Conservation (phyloP, 2,797 vertebrate species). For the Coreius guichenoti region DNA sequence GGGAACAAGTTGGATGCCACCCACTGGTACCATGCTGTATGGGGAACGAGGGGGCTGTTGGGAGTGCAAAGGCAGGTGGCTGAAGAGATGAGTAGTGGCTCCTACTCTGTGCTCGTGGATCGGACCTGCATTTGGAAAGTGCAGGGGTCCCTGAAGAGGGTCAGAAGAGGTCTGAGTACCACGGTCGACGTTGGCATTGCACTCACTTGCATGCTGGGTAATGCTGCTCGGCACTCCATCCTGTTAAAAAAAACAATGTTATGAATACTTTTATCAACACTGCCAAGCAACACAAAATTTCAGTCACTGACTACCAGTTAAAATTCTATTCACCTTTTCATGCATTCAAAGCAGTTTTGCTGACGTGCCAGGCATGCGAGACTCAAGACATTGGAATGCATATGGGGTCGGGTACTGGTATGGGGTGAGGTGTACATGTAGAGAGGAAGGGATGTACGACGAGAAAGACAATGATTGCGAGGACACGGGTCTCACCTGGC, state of each 20-base stretch:
- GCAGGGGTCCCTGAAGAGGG: conserved; percentile 70
- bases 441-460: conserved; percentile 38
- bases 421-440: conserved; percentile 46
- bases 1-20: conserved; percentile 93
- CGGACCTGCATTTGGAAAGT: conserved; percentile 66
- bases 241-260: conserved; percentile 63
- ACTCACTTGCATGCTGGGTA: conserved; percentile 61
- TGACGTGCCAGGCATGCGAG: conserved; percentile 65
- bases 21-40: conserved; percentile 89
- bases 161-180: conserved; percentile 75
- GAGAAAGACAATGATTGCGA: conserved; percentile 56
- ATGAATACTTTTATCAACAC: neutral
- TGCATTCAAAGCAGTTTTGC: conserved; percentile 67
- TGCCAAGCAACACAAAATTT: neutral
- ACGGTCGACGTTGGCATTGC: conserved; percentile 71
- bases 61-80: conserved; percentile 96
- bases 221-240: conserved; percentile 50
- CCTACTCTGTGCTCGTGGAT: conserved; percentile 68
- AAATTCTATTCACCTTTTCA: conserved; percentile 63
- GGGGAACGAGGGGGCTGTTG: conserved; percentile 88
- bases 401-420: conserved; percentile 41
- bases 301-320: conserved; percentile 23
- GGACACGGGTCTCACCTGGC: conserved; percentile 77
- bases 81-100: conserved; percentile 88
- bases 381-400: conserved; percentile 58